Base-by-base conservation (phyloP, 2,113 vertebrate genomes). In the Caracal caracal region DNA sequence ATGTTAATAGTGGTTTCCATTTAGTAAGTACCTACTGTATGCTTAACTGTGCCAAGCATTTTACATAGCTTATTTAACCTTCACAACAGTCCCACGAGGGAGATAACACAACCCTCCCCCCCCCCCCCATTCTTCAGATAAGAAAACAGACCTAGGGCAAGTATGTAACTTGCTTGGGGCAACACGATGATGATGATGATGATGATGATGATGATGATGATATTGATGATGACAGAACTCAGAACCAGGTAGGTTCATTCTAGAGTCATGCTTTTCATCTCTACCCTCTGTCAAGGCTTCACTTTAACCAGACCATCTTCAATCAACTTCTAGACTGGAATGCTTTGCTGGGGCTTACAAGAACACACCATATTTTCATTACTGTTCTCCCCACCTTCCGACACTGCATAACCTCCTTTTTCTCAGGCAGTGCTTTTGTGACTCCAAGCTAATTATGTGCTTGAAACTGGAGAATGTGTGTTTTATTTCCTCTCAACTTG, bases 361-460 rank as follows among this genome's bases (percentile, higher is more conserved):
- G 22, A 53, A 22, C 3, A 61, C 13, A 61, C 33, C 19, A 0
- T 24, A 30, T 82, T 81, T 92, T 79, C 5, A 0, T 90, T 49
- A 30, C 49, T 56, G 20, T 26, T 81, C 79, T 59, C 10, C 66
- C 76, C 33, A 22, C n/a, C 17, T 49, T 81, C 63, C 28, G 53
- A 95, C 51, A 88, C 61, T 51, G 37, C n/a, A 53, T 56, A 90
- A 63, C 65, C 95, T 93, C 83, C 84, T 92, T 88, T 66, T 93
- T 76, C 79, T 81, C 73, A 59, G 51, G 19, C 76, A 90, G 40
- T 93, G 90, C 88, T 83, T 97, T 93, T 90, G 59, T 96, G 83
- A 95, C 80, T 85, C 76, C 24, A 84, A 37, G 40, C 63, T 94
- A 95, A 98, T 96, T 93, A 92, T 66, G 71, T 88, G 33, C 81